Base-by-base conservation (phyloP, 2,888 invertebrate species). In the Syrphus vitripennis region DNA sequence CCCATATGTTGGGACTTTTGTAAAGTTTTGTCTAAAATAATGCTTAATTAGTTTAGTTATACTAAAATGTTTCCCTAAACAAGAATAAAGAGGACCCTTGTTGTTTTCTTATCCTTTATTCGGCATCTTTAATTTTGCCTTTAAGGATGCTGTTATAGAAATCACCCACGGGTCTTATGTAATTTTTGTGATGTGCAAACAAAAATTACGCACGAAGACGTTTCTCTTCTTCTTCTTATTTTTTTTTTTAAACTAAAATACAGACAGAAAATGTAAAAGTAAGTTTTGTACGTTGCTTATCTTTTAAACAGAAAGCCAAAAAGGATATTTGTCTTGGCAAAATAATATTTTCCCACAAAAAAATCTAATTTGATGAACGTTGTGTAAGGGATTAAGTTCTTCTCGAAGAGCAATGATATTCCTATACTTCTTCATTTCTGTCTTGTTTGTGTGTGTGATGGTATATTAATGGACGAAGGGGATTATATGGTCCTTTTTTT, bases 31-130 rank as follows among this genome's bases (percentile, higher is more conserved):
- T 42, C 61, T 31, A 5, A 72, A 71, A 69, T 50, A 37, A 76
- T 12, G 31, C 37, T 26, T 77, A 78, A 78, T 82, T 82, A 82
- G 82, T 77, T 86, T 82, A 82, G 63, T 10, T 50, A n/a, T n/a
- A 29, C 40, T 74, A 14, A 3, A 12, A 50, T 50, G 16, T 57
- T 40, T 79, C 71, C 61, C 55, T 55, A 34, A n/a, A 26, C 3
- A 65, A 45, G 69, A 48, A 57, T 14, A 48, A n/a, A 21, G 5
- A 48, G 19, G 31, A 9, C 19, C 31, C 10, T 48, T 37, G 45
- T 42, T 48, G 5, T 65, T 37, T 79, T 26, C 4, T 9, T 10
- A 21, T 2, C 21, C 4, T 3, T 0, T 14, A 26, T 26, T 40
- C 3, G 53, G 55, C 48, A 48, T 31, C n/a, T 78, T 74, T 26